Conservation (phyloP, 2,888 invertebrate species). For the Lithophane ornitopus region DNA sequence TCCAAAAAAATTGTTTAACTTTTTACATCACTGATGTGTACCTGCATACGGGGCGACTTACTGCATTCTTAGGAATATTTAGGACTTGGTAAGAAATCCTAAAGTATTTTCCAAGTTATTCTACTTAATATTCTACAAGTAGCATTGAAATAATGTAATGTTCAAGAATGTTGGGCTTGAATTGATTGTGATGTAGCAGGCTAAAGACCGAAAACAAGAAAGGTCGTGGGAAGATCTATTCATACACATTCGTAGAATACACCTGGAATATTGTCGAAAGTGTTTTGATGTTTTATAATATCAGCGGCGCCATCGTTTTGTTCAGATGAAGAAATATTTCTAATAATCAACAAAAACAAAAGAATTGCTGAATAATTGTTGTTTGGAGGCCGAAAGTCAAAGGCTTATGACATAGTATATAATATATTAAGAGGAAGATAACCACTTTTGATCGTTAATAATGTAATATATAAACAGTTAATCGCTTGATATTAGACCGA, state of each 20-base stretch:
- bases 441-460: background rate
- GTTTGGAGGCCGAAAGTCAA: background rate
- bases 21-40: background rate
- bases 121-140: too few relatives aligned
- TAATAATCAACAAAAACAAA: constrained; percentile 4
- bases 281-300: constrained; percentile 17
- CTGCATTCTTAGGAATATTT: background rate
- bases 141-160: background rate
- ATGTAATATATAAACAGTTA: too few relatives aligned
- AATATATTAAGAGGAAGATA: too few relatives aligned
- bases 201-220: constrained; percentile 19
- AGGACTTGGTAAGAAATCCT: background rate
- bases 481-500: background rate
- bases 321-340: constrained; percentile 12
- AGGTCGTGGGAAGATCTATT: constrained; percentile 39
- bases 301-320: constrained; percentile 25
- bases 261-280: constrained; percentile 23
- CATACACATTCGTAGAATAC: constrained; percentile 37
- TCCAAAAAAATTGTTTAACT: too few relatives aligned
- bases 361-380: background rate
- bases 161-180: background rate
- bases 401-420: too few relatives aligned
- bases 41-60: too few relatives aligned
- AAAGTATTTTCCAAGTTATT: background rate
- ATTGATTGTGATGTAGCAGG: constrained; percentile 17